These are phyloP conservation scores for Ceriagrion tenellum DNA, from an alignment of 2,888 invertebrate species.

Conservation along the genomic window DNA sequence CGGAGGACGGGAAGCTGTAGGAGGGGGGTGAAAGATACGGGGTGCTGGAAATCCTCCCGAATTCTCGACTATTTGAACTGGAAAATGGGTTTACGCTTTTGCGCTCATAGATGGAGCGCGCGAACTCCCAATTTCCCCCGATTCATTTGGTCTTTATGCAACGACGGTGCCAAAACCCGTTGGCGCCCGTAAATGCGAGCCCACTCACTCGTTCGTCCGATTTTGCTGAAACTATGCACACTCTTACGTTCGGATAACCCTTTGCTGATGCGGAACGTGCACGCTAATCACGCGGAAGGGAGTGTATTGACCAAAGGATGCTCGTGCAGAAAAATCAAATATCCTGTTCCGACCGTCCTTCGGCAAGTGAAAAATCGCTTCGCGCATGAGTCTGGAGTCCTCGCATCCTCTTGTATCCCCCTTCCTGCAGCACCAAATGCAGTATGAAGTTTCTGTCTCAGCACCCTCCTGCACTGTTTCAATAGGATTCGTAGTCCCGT, in stretches of 20 bases:
- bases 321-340: not conserved
- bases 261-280: not conserved
- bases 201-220: not conserved
- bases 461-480: not conserved
- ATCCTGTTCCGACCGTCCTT: not conserved
- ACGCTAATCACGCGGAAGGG: not conserved
- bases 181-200: not conserved
- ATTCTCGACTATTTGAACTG: slow-evolving; percentile 23
- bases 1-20: not conserved
- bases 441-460: not conserved
- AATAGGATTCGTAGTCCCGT: not conserved
- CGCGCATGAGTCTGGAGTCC: not conserved
- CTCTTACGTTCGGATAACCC: not conserved
- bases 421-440: not conserved
- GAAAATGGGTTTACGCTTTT: slow-evolving; percentile 20
- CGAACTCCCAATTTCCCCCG: not conserved
- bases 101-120: not conserved
- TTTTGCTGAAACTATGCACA: not conserved
- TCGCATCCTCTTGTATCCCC: not conserved
- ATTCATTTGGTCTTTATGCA: not conserved
- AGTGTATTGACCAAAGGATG: not conserved
- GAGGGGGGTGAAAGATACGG: not conserved
- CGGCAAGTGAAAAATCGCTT: not conserved
- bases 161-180: not conserved
- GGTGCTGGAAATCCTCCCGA: not conserved